These are phyloP conservation scores for Dolomedes plantarius DNA, from an alignment of 2,888 invertebrate genomes.

Conservation along the genomic window DNA sequence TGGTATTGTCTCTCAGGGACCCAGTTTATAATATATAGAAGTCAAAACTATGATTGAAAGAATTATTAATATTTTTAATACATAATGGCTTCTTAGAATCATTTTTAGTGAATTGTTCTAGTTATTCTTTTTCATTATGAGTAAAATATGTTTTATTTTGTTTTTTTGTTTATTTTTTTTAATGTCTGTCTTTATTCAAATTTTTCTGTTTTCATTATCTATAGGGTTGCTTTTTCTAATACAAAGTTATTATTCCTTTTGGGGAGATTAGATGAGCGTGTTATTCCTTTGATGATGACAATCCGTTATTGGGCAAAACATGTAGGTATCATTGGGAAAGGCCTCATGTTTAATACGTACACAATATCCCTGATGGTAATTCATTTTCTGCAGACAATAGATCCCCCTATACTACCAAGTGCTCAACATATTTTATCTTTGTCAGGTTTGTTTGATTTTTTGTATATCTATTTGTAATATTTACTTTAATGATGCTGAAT, in stretches of 20 bases:
- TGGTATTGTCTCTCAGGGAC: too few species aligned
- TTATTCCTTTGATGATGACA: constrained; percentile 58
- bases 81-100: too few species aligned
- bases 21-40: too few species aligned
- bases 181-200: too few species aligned
- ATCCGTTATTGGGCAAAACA: constrained; percentile 69
- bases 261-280: constrained; percentile 56
- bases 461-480: not conserved
- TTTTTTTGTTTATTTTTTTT: too few species aligned
- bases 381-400: constrained; percentile 55
- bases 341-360: constrained; percentile 51
- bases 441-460: constrained; percentile 43
- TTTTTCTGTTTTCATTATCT: too few species aligned
- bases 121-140: too few species aligned
- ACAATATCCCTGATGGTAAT: constrained; percentile 53
- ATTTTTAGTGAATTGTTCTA: too few species aligned
- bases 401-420: constrained; percentile 67
- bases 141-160: too few species aligned
- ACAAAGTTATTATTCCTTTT: constrained; percentile 52
- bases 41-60: too few species aligned
- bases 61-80: too few species aligned
- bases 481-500: too few species aligned
- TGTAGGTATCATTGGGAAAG: constrained; percentile 51
- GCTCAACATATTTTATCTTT: constrained; percentile 45
- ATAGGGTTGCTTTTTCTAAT: constrained; percentile 53